Base-by-base conservation (phyloP, 2,797 vertebrate species). In the Pseudocheirus occidentalis region DNA sequence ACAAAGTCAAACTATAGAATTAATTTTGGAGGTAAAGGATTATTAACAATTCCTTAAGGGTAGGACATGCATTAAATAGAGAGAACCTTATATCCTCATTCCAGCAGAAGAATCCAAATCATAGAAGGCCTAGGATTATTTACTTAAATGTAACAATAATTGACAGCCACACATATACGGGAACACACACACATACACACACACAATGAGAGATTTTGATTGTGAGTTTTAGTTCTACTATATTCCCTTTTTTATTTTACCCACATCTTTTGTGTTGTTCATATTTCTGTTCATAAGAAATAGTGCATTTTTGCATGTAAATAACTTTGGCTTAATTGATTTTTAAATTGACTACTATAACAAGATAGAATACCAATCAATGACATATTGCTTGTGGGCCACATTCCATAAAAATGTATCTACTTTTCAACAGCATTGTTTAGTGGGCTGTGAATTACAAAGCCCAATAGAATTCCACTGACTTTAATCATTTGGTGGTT, bases 331-430 rank as follows among this genome's bases (percentile, higher is more conserved):
- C 90, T 91, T 89, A 93, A 93, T 34, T 50, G 90, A 94, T 91
- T 97, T 94, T 94, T 53, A 93, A 93, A 94, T 56, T 95, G 93
- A 0, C 89, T 34, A 93, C 5, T 46, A 3, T 5, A 2, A 92
- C 58, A 3, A n/a, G 46, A 29, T 28, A 54, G 57, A 54, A 93
- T 58, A 94, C 62, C 2, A 14, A 95, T 93, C 93, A 95, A 92
- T 40, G 87, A 93, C 95, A 58, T 18, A 14, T 28, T 55, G 55
- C 29, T 24, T 58, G 52, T 40, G 52, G 6, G 21, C 2, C 40
- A 7, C 24, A 7, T 11, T 58, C 50, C 52, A 27, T 40, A 90
- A 89, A 90, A 87, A 27, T 50, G 73, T 90, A 96, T 91, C 94
- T 29, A 91, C 2, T 56, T 29, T 21, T 12, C 0, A 59, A 1